Percentiles rank a stretch among this genome's conserved stretches.
phyloP scores from a whole-genome alignment of 1,140 invertebrate species.

The Eriosoma lanigerum region DNA sequence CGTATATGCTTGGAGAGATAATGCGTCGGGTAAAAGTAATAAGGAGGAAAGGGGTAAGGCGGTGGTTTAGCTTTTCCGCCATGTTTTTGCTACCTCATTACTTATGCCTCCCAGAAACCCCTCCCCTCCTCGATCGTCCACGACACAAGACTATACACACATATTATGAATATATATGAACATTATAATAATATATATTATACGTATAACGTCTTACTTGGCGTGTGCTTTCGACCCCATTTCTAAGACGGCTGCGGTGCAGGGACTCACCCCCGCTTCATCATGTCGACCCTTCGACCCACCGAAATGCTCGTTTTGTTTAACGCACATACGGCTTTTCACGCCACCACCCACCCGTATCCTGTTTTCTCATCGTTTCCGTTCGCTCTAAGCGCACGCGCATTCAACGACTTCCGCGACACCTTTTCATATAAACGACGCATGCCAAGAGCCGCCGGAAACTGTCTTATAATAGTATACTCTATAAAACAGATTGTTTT shows the following conservation, averaged over 20 bases:
- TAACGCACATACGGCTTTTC: neutral
- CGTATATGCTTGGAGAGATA: neutral
- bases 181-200: conserved; percentile 39
- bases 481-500: too few species aligned
- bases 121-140: neutral
- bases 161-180: neutral
- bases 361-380: neutral
- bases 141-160: neutral
- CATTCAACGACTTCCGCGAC: too few species aligned
- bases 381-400: neutral
- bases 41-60: conserved; percentile 10
- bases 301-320: neutral
- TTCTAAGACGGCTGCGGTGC: too few species aligned
- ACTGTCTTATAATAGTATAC: too few species aligned
- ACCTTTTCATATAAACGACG: neutral
- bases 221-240: neutral
- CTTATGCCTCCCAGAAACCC: conserved; percentile 47
- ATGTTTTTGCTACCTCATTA: conserved; percentile 51
- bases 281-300: too few species aligned
- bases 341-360: neutral
- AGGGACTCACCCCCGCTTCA: neutral
- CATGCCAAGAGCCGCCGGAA: too few species aligned
- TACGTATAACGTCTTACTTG: conserved; percentile 32
- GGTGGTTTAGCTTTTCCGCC: conserved; percentile 49
- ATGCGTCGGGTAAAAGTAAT: conserved; percentile 45